A percentile compares a stretch with the other conserved stretches of the same genome.
Conservation (phyloP, 2,888 invertebrate species). For the Xylota sylvarum region DNA sequence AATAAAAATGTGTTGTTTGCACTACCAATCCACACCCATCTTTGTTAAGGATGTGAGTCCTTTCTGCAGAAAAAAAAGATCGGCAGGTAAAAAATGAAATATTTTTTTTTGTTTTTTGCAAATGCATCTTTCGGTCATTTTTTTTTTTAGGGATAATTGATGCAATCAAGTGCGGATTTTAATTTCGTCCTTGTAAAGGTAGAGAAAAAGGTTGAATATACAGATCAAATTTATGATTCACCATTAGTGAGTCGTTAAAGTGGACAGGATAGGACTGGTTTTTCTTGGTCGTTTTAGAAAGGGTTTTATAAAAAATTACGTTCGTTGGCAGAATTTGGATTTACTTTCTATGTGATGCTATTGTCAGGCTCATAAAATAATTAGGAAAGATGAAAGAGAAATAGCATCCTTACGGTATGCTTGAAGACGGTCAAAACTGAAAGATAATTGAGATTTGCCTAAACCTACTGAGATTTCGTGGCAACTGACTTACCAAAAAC, state of each 20-base stretch:
- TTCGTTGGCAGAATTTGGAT: too few relatives aligned
- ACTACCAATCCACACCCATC: slow-evolving; percentile 18
- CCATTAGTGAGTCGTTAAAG: not conserved
- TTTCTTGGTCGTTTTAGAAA: not conserved
- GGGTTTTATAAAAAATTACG: too few relatives aligned
- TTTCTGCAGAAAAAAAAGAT: not conserved
- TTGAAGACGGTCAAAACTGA: too few relatives aligned
- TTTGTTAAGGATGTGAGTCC: slow-evolving; percentile 5
- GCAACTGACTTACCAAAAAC: too few relatives aligned
- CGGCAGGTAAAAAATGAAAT: slow-evolving; percentile 21
- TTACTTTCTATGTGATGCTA: too few relatives aligned
- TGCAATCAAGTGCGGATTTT: not conserved
- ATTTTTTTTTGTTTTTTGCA: not conserved
- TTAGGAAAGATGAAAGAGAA: too few relatives aligned
- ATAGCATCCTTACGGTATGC: too few relatives aligned
- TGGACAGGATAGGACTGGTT: not conserved
- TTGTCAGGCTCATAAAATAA: too few relatives aligned
- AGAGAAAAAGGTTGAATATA: not conserved
- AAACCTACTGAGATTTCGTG: too few relatives aligned
- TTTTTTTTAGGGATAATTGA: slow-evolving; percentile 2
- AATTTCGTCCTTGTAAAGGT: not conserved
- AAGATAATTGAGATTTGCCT: too few relatives aligned
- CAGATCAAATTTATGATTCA: not conserved
- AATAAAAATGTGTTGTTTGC: slow-evolving; percentile 26
- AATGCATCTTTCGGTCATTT: too few relatives aligned